A percentile compares a stretch with the other conserved stretches of the same genome.
Conservation (phyloP, 2,113 vertebrate genomes). For the Chinchilla lanigera region DNA sequence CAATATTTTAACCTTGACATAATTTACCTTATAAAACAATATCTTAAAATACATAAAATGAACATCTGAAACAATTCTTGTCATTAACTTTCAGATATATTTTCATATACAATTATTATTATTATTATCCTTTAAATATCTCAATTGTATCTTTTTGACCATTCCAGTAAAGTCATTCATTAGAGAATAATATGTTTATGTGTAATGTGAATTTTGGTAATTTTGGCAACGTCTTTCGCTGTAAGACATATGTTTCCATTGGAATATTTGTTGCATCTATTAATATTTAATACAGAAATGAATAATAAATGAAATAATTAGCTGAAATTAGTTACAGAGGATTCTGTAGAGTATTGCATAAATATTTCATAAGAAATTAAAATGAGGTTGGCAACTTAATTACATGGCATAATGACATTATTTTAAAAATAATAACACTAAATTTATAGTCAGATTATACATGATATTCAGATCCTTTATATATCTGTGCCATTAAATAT, state of each 20-base stretch:
- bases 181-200: not conserved
- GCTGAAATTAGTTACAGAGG: not conserved
- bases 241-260: conserved; percentile 30
- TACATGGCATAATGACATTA: not conserved
- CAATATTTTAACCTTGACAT: not conserved
- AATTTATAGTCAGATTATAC: not conserved
- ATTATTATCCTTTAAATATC: not conserved
- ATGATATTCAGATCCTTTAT: not conserved
- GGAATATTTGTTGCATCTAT: not conserved
- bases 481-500: not conserved
- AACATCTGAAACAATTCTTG: not conserved
- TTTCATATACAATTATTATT: not conserved
- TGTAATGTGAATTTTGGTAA: not conserved
- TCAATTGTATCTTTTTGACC: not conserved
- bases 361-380: conserved; percentile 41
- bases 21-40: not conserved
- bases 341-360: not conserved
- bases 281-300: conserved; percentile 38
- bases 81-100: not conserved
- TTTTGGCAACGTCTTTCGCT: not conserved
- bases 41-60: not conserved
- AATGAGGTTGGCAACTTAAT: conserved; percentile 17
- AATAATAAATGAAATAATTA: conserved; percentile 36
- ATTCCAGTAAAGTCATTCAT: not conserved
- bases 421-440: conserved; percentile 16